Evolutionary conservation across 2,113 vertebrate genomes (phyloP).

Genomic region (Lutjanus erythropterus): DNA sequence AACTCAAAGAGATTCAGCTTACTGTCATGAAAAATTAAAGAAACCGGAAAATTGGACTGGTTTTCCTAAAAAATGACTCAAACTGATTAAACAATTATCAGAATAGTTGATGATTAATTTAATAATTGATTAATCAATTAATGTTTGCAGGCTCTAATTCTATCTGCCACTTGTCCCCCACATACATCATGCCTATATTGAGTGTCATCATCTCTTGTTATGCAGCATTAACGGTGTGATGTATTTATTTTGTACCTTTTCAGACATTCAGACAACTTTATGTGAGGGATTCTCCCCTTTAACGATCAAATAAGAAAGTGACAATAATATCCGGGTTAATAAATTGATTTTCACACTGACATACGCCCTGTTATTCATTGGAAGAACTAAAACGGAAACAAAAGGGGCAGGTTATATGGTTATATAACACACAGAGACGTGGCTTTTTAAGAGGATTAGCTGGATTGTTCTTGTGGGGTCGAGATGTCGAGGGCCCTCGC

Average conservation of each 20-base stretch:
- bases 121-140: no score
- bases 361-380: not conserved
- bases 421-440: not conserved
- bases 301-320: not conserved
- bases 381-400: not conserved
- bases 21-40: no score
- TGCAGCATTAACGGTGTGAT: not conserved
- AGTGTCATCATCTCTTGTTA: not conserved
- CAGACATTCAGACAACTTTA: not conserved
- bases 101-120: no score
- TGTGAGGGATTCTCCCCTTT: not conserved
- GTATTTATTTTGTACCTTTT: not conserved
- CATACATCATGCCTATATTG: no score
- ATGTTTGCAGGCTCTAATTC: no score
- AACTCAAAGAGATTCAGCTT: no score
- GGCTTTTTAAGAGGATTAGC: constrained; percentile 32
- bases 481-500: constrained; percentile 12
- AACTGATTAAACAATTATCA: no score
- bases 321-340: not conserved
- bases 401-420: not conserved
- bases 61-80: no score
- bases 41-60: no score
- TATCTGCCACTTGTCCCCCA: no score
- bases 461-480: constrained; percentile 7
- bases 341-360: not conserved